Evolutionary conservation across 2,113 vertebrate species (phyloP).

Genomic region (Gymnobelideus leadbeateri): DNA sequence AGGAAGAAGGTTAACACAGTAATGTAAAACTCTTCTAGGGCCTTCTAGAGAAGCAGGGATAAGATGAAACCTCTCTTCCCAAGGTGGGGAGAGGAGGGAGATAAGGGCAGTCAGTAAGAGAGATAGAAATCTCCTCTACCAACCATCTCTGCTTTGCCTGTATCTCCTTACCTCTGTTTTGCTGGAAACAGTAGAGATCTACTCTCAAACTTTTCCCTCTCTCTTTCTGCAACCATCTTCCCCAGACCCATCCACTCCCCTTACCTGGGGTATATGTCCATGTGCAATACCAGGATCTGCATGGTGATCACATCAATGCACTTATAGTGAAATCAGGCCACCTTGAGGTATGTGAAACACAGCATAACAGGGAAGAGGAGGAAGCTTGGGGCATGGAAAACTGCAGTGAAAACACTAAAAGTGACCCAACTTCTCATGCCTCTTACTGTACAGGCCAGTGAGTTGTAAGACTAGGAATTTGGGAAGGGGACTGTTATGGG

Average conservation of each 20-base stretch:
- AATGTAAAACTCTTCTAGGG: neutral
- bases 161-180: neutral
- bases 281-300: conserved; percentile 97
- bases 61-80: neutral
- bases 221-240: neutral
- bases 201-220: neutral
- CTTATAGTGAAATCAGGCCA: conserved; percentile 97
- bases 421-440: conserved; percentile 87
- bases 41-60: neutral
- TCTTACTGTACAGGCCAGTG: conserved; percentile 84
- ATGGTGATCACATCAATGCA: conserved; percentile 99
- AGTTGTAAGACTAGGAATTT: no score
- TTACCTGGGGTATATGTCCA: conserved; percentile 99
- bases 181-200: neutral
- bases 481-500: no score
- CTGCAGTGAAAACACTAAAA: conserved; percentile 92
- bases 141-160: neutral
- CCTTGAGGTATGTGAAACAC: conserved; percentile 96
- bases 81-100: neutral
- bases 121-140: neutral
- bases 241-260: conserved; percentile 27
- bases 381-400: conserved; percentile 94
- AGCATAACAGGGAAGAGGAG: conserved; percentile 94
- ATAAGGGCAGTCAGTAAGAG: neutral
- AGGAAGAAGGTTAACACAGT: neutral